Evolutionary conservation across 2,888 invertebrate genomes (phyloP).

Genomic region (Hemithea aestivaria): DNA sequence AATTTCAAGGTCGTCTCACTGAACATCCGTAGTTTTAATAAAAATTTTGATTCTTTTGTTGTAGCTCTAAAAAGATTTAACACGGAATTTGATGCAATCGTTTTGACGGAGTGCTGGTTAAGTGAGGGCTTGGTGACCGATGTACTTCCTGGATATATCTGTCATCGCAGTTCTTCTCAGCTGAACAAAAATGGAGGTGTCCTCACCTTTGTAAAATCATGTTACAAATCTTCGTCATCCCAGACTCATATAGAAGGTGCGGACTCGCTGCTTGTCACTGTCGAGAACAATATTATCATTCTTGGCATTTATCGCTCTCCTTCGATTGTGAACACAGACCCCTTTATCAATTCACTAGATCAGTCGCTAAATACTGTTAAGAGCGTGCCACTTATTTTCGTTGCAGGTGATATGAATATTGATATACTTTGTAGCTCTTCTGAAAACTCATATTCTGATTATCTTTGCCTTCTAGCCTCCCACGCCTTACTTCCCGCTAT

Average conservation of each 20-base stretch:
- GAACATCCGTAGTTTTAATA: not conserved
- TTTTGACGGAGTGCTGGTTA: not conserved
- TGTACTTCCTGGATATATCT: not conserved
- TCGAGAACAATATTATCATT: too few species aligned
- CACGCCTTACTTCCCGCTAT: not conserved
- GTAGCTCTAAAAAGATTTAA: not conserved
- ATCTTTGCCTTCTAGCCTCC: not conserved
- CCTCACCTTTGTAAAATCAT: too few species aligned
- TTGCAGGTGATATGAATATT: too few species aligned
- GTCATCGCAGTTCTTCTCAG: not conserved
- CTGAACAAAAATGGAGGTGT: slow-evolving; percentile 1
- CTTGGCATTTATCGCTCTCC: too few species aligned
- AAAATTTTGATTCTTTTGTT: not conserved
- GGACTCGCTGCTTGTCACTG: too few species aligned
- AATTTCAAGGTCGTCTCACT: not conserved
- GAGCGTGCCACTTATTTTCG: too few species aligned
- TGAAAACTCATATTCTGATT: not conserved
- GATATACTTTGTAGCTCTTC: not conserved
- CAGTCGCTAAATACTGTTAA: too few species aligned
- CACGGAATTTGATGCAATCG: not conserved
- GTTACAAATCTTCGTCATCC: too few species aligned
- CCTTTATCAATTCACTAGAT: too few species aligned
- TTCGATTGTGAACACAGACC: too few species aligned
- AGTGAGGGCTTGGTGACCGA: too few species aligned
- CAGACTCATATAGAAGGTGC: too few species aligned